Base-by-base conservation (phyloP, 35 echinoderm and acorn worm genomes). In the Lytechinus pictus region DNA sequence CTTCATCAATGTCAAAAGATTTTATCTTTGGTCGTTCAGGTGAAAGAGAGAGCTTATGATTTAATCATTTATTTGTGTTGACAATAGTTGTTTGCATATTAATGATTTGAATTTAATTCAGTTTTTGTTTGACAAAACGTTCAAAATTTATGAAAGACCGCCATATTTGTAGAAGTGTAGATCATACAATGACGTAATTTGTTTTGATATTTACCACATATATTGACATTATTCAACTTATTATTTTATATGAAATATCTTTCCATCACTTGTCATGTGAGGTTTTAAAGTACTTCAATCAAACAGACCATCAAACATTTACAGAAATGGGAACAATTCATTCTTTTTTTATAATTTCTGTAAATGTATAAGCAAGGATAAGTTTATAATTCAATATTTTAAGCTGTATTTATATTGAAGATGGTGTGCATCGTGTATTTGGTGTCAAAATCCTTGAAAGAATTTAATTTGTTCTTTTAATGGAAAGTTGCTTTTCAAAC, bases 401-500 rank as follows among this genome's bases (percentile, higher is more conserved):
- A 71, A 71, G 61, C 61, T 71, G 61, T 71, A 71, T 71, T 71
- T 71, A 71, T 79, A 79, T 79, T 24, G n/a, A 79, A 24, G 66
- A 79, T 79, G 66, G n/a, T 79, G 66, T 79, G 7, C 66, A 79
- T 79, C 16, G 33, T 44, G 33, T 44, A 44, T 44, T 44, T 44
- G 33, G 66, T 79, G 66, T 79, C 21, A 6, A 24, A 79, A 8
- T 79, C 16, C 66, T n/a, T 79, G 66, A 79, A 24, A 24, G 19
- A 16, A 79, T 79, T n/a, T 79, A 24, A 79, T 79, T 79, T 7
- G 12, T 79, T 79, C n/a, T 79, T 79, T 79, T 79, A 16, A 79
- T 79, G 66, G n/a, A 79, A 79, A 79, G 21, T 79, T 79, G 66
- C 66, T 79, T n/a, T 24, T 79, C n/a, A 79, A 79, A 79, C 66